phyloP scores from a whole-genome alignment of 2,888 invertebrate species.

The Cabera pusaria region DNA sequence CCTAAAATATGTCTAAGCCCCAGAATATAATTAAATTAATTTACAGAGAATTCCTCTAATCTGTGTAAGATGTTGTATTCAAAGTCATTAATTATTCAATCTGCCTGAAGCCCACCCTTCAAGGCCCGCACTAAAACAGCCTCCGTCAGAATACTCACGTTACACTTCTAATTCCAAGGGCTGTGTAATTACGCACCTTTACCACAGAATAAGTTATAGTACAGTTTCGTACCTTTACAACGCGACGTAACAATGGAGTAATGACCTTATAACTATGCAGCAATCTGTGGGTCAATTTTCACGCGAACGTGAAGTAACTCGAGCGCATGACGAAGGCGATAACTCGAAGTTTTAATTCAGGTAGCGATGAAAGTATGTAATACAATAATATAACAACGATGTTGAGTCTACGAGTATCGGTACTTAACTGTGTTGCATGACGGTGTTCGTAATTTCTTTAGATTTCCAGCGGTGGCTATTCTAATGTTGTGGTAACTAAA shows the following conservation, averaged over 20 bases:
- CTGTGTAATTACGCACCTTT: constrained; percentile 23
- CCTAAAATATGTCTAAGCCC: background rate
- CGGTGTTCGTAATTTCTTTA: too few species aligned
- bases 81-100: too few species aligned
- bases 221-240: constrained; percentile 23
- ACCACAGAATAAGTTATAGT: too few species aligned
- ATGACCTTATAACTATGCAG: constrained; percentile 30
- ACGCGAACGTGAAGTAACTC: constrained; percentile 13
- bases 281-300: constrained; percentile 17
- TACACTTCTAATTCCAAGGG: constrained; percentile 28
- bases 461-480: too few species aligned
- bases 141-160: constrained; percentile 29
- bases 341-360: background rate
- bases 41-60: too few species aligned
- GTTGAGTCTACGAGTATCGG: too few species aligned
- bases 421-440: too few species aligned
- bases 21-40: background rate
- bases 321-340: constrained; percentile 15
- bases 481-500: too few species aligned
- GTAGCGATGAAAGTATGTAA: too few species aligned
- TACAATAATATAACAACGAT: too few species aligned
- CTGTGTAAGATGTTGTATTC: too few species aligned
- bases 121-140: constrained; percentile 8
- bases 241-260: constrained; percentile 37
- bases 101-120: too few species aligned